phyloP scores from a whole-genome alignment of 37 sponge, comb jelly and placozoan genomes.

The Crambe crambe region DNA sequence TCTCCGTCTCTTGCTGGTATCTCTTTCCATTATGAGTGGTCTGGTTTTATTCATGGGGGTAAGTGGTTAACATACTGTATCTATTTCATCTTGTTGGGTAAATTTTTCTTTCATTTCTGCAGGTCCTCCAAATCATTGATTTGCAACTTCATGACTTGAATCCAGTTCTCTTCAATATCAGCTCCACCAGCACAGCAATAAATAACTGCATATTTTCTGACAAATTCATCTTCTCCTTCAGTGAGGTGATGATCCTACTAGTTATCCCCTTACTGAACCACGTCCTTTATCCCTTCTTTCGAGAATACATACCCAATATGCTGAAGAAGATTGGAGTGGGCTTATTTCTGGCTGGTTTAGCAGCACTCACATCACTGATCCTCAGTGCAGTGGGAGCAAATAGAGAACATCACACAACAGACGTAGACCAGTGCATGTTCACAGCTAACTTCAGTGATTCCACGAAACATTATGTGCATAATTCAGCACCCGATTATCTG shows the following conservation, averaged over 20 bases:
- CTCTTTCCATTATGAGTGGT: slow-evolving; percentile 7
- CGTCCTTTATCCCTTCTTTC: slow-evolving; percentile 13
- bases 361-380: background rate
- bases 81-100: too few species aligned
- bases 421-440: slow-evolving; percentile 8
- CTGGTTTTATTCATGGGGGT: slow-evolving; percentile 19
- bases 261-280: slow-evolving; percentile 10
- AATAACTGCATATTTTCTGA: too few species aligned
- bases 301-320: slow-evolving; percentile 34
- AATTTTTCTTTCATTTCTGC: too few species aligned
- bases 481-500: background rate
- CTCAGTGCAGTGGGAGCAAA: background rate
- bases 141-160: too few species aligned
- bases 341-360: background rate
- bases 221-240: slow-evolving; percentile 4
- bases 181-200: too few species aligned
- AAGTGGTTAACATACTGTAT: background rate
- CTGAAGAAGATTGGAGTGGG: slow-evolving; percentile 33
- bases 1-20: background rate
- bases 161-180: too few species aligned
- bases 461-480: background rate
- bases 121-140: too few species aligned
- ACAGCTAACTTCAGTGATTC: background rate
- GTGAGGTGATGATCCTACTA: background rate
- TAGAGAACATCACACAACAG: too few species aligned